Evolutionary conservation across 2,888 invertebrate genomes (phyloP).

Genomic region (Agriopis marginaria): DNA sequence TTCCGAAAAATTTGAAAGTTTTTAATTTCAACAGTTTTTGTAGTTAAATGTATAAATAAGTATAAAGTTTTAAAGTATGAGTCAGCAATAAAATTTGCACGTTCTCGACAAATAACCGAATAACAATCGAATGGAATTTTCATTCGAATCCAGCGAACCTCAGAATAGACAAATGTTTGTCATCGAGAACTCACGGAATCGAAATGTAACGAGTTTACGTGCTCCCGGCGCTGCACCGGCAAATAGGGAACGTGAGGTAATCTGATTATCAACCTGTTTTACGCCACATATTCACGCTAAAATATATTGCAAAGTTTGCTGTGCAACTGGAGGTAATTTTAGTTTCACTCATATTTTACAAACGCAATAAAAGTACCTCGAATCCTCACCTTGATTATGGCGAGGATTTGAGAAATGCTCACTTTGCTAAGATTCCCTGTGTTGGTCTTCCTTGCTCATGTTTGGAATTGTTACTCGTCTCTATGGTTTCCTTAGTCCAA

Average conservation of each 20-base stretch:
- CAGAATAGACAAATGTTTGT: constrained; percentile 54
- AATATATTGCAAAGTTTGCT: constrained; percentile 21
- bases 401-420: no score
- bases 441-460: no score
- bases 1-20: constrained; percentile 12
- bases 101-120: not conserved
- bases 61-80: not conserved
- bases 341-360: not conserved
- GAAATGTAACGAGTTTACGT: constrained; percentile 60
- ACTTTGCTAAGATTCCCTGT: no score
- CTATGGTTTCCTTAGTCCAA: no score
- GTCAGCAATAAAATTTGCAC: no score
- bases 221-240: constrained; percentile 42
- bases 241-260: constrained; percentile 55
- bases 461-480: no score
- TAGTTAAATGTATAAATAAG: not conserved
- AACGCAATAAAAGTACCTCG: no score
- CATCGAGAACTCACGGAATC: constrained; percentile 52
- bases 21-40: not conserved
- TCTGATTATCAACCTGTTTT: constrained; percentile 58
- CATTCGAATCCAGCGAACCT: constrained; percentile 42
- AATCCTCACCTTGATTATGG: no score
- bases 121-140: constrained; percentile 35
- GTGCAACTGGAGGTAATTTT: constrained; percentile 24
- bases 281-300: constrained; percentile 43